Conservation (phyloP, 37 sponge, comb jelly and placozoan species). For the Chondrilla cf. caribensis region DNA sequence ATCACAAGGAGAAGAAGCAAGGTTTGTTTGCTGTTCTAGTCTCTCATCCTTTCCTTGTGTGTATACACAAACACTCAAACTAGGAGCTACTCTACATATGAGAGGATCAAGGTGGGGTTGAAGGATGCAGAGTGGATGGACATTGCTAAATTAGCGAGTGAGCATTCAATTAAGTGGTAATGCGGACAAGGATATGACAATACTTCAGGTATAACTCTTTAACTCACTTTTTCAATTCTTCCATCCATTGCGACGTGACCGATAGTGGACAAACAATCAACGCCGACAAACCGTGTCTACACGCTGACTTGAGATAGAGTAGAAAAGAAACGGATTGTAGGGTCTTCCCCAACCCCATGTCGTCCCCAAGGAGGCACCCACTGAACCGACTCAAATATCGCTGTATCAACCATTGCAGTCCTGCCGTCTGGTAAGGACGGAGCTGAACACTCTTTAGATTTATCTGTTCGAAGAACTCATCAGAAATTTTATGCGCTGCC, state of each 20-base stretch:
- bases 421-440: slow-evolving; percentile 67
- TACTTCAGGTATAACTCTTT: too few species aligned
- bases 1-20: slow-evolving; percentile 40
- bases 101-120: too few species aligned
- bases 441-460: slow-evolving; percentile 32
- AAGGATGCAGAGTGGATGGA: too few species aligned
- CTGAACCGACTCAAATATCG: slow-evolving; percentile 19
- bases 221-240: slow-evolving; percentile 51
- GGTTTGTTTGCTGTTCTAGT: slow-evolving; percentile 16
- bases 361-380: slow-evolving; percentile 86
- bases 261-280: slow-evolving; percentile 71
- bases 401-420: slow-evolving; percentile 59
- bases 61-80: slow-evolving; percentile 40
- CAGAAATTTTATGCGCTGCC: not conserved
- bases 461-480: not conserved
- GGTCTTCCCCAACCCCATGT: slow-evolving; percentile 90
- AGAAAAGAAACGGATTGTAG: slow-evolving; percentile 62
- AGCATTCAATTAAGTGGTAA: too few species aligned
- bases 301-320: slow-evolving; percentile 35
- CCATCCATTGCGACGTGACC: slow-evolving; percentile 64
- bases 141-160: too few species aligned
- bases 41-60: slow-evolving; percentile 52
- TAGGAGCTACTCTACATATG: slow-evolving; percentile 39
- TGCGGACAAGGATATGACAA: too few species aligned
- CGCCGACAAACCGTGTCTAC: not conserved